Base-by-base conservation (phyloP, 1,140 invertebrate species). In the Heliothis subflexa region DNA sequence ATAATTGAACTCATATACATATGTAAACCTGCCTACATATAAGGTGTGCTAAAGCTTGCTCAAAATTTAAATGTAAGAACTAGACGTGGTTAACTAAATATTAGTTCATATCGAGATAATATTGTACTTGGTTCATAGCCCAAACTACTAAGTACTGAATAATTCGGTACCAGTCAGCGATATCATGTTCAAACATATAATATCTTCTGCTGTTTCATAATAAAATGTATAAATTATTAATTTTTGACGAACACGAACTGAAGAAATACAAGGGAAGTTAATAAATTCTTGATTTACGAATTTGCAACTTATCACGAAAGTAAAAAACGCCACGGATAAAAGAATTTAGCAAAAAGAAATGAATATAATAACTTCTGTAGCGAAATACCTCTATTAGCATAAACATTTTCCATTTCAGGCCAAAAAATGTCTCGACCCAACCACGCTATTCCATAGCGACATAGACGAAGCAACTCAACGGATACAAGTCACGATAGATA, bases 391-490 rank as follows among this genome's bases (percentile, higher is more conserved):
- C 21, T 25, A 25, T 25, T 25, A 1, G 21, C 21, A 25, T 25
- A 25, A 25, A 18, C 73, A 76, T 74, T 81, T 57, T 81, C 5
- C 25, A 78, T 90, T 94, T 68, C 83, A 97, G 97, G 97, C 97
- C 10, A 97, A 97, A 85, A 96, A 96, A 86, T 99, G 97, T 95
- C 95, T 99, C 80, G 98, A 99, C 89, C 97, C 98, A 10, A 96
- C 97, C 3, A 97, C 98, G 0, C 96, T 99, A 78, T 99, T 99
- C 89, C 97, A 98, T 88, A 98, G 97, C 85, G 98, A 99, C 87
- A 97, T 99, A 7, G 97, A 98, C 84, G 98, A 98, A 95, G 97
- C 98, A 11, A 96, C 97, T 83, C 96, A 97, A 90, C 96, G 97
- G 70, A 96, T 98, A 1, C 96, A 97, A 80, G 92, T 97, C 40